Evolutionary conservation across 92 coral and sea anemone genomes (phyloP).

Genomic region (Phenganax stokvisi): DNA sequence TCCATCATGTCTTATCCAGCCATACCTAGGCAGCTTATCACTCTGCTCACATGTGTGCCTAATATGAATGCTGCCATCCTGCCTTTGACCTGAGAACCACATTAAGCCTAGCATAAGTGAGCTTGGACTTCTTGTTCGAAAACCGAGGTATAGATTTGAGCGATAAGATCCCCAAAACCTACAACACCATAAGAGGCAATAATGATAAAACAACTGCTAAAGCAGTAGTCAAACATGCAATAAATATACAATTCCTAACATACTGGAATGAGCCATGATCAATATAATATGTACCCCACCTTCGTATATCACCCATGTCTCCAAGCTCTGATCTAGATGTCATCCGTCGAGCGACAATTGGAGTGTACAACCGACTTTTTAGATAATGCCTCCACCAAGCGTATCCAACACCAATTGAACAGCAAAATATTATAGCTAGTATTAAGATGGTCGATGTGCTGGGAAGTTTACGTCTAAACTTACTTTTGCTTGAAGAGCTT

Average conservation of each 20-base stretch:
- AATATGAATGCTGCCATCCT: slow-evolving; percentile 74
- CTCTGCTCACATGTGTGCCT: slow-evolving; percentile 95
- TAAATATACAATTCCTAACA: slow-evolving; percentile 12
- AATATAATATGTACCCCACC: neutral
- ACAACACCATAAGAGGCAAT: neutral
- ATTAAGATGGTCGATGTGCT: slow-evolving; percentile 19
- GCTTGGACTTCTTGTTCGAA: slow-evolving; percentile 81
- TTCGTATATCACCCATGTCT: slow-evolving; percentile 35
- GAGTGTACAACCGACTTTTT: slow-evolving; percentile 63
- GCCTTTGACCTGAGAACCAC: slow-evolving; percentile 86
- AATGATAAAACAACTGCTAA: too few relatives aligned
- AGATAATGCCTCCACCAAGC: slow-evolving; percentile 58
- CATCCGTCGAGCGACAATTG: slow-evolving; percentile 70
- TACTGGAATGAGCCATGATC: neutral
- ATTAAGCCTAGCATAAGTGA: slow-evolving; percentile 92
- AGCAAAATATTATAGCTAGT: slow-evolving; percentile 12
- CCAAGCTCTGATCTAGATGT: slow-evolving; percentile 60
- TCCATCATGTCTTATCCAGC: slow-evolving; percentile 97
- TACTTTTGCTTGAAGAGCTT: slow-evolving; percentile 7
- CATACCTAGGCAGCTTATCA: slow-evolving; percentile 75
- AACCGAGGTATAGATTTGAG: slow-evolving; percentile 90
- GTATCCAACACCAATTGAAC: slow-evolving; percentile 34
- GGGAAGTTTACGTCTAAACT: slow-evolving; percentile 30
- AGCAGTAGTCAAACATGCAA: too few relatives aligned
- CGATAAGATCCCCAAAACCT: slow-evolving; percentile 95